phyloP scores from a whole-genome alignment of 2,888 invertebrate genomes.

The Stramonita haemastoma region DNA sequence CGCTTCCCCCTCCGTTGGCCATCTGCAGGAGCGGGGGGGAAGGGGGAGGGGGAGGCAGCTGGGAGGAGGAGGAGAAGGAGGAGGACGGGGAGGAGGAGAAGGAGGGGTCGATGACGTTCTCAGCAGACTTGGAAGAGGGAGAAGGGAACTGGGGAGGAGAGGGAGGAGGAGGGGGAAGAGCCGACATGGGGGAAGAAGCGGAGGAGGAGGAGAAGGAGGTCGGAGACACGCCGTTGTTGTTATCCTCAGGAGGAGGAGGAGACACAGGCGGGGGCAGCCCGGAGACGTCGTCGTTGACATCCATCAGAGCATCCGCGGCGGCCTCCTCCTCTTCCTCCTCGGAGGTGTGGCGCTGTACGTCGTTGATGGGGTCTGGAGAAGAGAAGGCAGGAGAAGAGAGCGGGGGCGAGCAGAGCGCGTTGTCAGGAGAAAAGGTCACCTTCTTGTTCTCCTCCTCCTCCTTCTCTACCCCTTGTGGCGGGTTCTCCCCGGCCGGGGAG shows the following conservation, averaged over 20 bases:
- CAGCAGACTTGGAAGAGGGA: neutral
- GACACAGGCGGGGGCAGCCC: constrained; percentile 30
- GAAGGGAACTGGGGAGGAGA: neutral
- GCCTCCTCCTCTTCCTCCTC: neutral
- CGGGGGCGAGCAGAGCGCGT: neutral
- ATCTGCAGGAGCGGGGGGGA: neutral
- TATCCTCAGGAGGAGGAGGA: neutral
- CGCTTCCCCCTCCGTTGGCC: neutral
- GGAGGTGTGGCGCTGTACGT: neutral
- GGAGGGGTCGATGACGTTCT: neutral
- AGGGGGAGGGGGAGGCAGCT: neutral
- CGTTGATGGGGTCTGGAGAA: neutral
- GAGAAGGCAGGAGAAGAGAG: neutral
- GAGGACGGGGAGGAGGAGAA: neutral
- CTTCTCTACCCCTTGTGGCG: neutral
- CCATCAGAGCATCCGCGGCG: neutral
- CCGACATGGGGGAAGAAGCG: neutral
- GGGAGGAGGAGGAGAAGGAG: neutral
- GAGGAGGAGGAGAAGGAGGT: constrained; percentile 5
- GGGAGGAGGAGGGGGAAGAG: neutral
- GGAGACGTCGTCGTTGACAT: neutral
- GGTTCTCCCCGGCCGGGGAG: constrained; percentile 12
- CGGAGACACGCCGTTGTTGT: constrained; percentile 23
- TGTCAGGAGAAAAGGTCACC: neutral
- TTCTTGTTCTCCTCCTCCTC: constrained; percentile 26